Conservation (phyloP, 2,888 invertebrate species). For the Eumacrocentrus americanus region DNA sequence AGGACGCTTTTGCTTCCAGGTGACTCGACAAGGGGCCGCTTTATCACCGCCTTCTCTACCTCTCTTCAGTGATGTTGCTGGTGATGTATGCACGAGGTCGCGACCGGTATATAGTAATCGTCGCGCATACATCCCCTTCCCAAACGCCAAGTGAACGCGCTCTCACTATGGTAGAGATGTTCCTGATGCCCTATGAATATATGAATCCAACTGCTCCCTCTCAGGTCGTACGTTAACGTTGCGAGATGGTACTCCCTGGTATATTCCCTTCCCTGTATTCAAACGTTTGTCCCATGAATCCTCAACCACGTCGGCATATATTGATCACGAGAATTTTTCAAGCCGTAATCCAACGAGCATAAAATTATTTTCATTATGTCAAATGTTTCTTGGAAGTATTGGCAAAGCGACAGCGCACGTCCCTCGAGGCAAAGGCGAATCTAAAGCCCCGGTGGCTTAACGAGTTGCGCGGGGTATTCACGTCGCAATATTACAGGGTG, state of each 20-base stretch:
- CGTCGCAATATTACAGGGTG: slow-evolving; percentile 57
- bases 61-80: slow-evolving; percentile 17
- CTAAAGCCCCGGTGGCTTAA: slow-evolving; percentile 56
- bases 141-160: slow-evolving; percentile 25
- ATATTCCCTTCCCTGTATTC: slow-evolving; percentile 37
- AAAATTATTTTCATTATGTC: background rate
- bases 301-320: background rate
- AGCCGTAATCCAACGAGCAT: slow-evolving; percentile 15
- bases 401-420: slow-evolving; percentile 2
- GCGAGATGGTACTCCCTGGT: slow-evolving; percentile 42
- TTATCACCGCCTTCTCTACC: slow-evolving; percentile 47
- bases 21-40: slow-evolving; percentile 54
- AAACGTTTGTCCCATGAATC: slow-evolving; percentile 15
- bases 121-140: slow-evolving; percentile 44
- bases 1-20: slow-evolving; percentile 48
- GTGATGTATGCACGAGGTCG: slow-evolving; percentile 60
- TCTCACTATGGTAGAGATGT: background rate
- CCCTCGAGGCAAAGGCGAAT: slow-evolving; percentile 3
- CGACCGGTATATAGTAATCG: slow-evolving; percentile 56
- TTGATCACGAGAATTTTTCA: slow-evolving; percentile 1
- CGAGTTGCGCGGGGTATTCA: slow-evolving; percentile 53
- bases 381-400: background rate
- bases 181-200: slow-evolving; percentile 51
- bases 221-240: slow-evolving; percentile 48
- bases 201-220: slow-evolving; percentile 52